These are phyloP conservation scores for Dendrocincla fuliginosa DNA, from an alignment of 2,797 vertebrate genomes.

Conservation along the genomic window DNA sequence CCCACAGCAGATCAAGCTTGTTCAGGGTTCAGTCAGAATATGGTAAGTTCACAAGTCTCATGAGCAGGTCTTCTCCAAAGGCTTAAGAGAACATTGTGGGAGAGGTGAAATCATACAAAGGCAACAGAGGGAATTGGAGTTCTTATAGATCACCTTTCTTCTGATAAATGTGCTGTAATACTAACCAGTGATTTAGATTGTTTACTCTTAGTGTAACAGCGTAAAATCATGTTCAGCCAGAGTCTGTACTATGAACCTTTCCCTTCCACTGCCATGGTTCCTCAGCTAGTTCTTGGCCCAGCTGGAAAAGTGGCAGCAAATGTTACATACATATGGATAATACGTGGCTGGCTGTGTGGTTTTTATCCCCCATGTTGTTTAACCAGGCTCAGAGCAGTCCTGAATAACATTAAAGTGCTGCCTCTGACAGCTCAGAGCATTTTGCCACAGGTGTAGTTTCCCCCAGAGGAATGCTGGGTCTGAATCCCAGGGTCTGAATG, in stretches of 20 bases:
- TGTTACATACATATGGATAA: not conserved
- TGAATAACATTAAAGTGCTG: not conserved
- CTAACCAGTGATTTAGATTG: not conserved
- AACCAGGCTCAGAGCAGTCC: not conserved
- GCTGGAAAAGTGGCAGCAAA: not conserved
- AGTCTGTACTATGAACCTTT: not conserved
- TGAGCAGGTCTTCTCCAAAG: not conserved
- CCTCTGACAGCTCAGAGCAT: not conserved
- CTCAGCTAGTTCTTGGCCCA: not conserved
- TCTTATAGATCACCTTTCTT: not conserved
- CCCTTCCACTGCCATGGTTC: not conserved
- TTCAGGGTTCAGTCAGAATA: not conserved
- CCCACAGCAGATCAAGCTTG: not conserved
- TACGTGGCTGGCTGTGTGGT: not conserved
- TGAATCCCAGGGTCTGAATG: not conserved
- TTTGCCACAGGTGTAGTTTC: not conserved
- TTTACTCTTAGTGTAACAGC: not conserved
- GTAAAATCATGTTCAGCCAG: not conserved
- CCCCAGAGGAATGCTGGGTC: not conserved
- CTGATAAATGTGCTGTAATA: not conserved
- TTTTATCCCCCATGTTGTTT: not conserved
- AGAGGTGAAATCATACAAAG: not conserved
- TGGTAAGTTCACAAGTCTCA: not conserved
- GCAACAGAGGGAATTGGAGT: not conserved
- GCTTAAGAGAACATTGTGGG: not conserved